Percentiles rank a stretch among this genome's conserved stretches.
These are phyloP conservation scores for Drosophila demipolita DNA, from an alignment of 2,888 invertebrate species.

Conservation along the genomic window DNA sequence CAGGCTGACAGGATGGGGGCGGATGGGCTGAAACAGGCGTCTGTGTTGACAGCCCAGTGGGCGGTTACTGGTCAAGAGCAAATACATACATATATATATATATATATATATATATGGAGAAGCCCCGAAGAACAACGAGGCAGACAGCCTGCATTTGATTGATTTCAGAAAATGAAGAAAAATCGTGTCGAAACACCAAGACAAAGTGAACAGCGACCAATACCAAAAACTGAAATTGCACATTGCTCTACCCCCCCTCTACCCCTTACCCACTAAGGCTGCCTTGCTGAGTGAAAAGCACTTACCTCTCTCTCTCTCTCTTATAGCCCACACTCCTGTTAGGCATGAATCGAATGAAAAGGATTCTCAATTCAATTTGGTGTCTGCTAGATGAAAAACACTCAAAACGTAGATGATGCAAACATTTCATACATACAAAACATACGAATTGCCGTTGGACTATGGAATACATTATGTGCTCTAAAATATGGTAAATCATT, in stretches of 20 bases:
- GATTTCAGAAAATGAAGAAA: conserved; percentile 79
- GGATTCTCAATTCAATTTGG: conserved; percentile 54
- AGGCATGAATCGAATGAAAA: conserved; percentile 47
- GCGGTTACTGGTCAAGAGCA: conserved; percentile 45
- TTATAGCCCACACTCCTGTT: conserved; percentile 34
- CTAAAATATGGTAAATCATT: not conserved
- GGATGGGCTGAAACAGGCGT: conserved; percentile 17
- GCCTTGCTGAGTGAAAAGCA: conserved; percentile 55
- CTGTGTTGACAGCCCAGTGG: conserved; percentile 61
- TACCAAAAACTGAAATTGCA: conserved; percentile 70
- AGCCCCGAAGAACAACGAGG: conserved; percentile 31
- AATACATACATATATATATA: conserved; percentile 15
- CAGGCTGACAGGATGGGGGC: not conserved
- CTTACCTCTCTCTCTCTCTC: conserved; percentile 53
- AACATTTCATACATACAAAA: conserved; percentile 20
- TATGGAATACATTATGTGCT: not conserved
- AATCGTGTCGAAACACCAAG: conserved; percentile 78
- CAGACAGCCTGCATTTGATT: conserved; percentile 73
- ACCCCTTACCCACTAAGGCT: too few species aligned
- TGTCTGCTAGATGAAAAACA: conserved; percentile 17
- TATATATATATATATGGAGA: conserved; percentile 8
- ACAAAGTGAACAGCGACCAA: conserved; percentile 67
- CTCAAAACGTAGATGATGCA: conserved; percentile 29
- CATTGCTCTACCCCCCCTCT: conserved; percentile 41
- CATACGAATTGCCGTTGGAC: conserved; percentile 17